These are phyloP conservation scores for Paramacrobiotus metropolitanus DNA, from an alignment of 1,140 invertebrate species.

Conservation along the genomic window DNA sequence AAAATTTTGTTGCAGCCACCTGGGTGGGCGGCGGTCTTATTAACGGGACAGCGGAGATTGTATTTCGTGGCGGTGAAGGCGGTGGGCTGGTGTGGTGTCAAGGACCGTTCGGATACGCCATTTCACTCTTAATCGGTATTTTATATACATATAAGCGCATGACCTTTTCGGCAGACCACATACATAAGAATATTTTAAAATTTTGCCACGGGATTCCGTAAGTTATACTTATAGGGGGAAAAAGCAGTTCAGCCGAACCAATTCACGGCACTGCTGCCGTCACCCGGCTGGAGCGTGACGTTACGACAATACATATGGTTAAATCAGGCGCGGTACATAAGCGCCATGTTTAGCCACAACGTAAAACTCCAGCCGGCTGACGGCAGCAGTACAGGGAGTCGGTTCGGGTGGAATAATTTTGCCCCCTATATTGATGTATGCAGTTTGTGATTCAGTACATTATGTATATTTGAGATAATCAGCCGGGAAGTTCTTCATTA, in stretches of 20 bases:
- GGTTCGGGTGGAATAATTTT: neutral
- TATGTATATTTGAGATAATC: slow-evolving; percentile 13
- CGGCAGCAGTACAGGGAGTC: too few relatives aligned
- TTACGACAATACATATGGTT: too few relatives aligned
- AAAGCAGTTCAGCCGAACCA: too few relatives aligned
- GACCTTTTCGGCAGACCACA: too few relatives aligned
- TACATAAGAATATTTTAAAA: too few relatives aligned
- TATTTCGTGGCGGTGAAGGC: slow-evolving; percentile 41
- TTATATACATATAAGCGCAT: slow-evolving; percentile 18
- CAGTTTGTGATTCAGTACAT: neutral
- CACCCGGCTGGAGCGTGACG: too few relatives aligned
- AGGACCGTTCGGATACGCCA: slow-evolving; percentile 84
- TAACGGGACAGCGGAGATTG: slow-evolving; percentile 86
- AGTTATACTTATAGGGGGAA: too few relatives aligned
- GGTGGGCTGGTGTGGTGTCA: slow-evolving; percentile 76
- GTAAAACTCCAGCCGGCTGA: too few relatives aligned
- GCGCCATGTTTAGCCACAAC: too few relatives aligned
- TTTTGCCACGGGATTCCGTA: too few relatives aligned
- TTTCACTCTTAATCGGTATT: slow-evolving; percentile 69
- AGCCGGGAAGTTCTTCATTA: slow-evolving; percentile 93
- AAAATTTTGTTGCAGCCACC: slow-evolving; percentile 38
- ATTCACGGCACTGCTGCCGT: too few relatives aligned
- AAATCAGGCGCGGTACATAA: too few relatives aligned
- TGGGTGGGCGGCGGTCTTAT: slow-evolving; percentile 98
- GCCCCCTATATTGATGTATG: neutral